Evolutionary conservation across 2,888 invertebrate species (phyloP).

Genomic region (Sesia bembeciformis): DNA sequence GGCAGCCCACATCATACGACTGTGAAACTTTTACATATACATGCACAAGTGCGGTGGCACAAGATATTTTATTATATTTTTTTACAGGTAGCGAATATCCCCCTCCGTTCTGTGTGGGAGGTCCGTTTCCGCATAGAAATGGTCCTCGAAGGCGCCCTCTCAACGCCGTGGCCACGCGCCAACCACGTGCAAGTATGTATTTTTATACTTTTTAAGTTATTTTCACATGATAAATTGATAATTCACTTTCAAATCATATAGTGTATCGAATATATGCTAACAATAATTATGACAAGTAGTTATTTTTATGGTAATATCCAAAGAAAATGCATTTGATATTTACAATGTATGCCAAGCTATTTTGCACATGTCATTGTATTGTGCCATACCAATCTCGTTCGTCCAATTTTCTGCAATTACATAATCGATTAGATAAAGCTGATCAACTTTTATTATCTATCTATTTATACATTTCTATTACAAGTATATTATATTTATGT

Average conservation of each 20-base stretch:
- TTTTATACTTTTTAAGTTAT: background rate
- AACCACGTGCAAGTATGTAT: slow-evolving; percentile 18
- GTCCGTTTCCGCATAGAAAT: slow-evolving; percentile 37
- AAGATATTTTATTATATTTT: background rate
- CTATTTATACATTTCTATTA: no score
- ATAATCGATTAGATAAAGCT: no score
- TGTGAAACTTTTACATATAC: background rate
- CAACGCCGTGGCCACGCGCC: slow-evolving; percentile 39
- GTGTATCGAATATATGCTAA: no score
- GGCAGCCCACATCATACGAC: background rate
- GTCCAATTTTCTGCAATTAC: no score
- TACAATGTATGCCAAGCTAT: no score
- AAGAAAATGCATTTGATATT: no score
- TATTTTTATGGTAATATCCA: no score
- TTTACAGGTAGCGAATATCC: slow-evolving; percentile 50
- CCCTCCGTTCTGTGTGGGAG: slow-evolving; percentile 53
- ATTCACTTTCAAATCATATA: background rate
- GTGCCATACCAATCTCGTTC: no score
- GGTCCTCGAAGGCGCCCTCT: slow-evolving; percentile 18
- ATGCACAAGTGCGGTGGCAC: background rate
- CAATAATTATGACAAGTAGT: no score
- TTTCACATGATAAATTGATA: background rate
- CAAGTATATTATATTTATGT: no score
- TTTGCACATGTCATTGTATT: no score
- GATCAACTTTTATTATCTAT: no score